Evolutionary conservation across 2,113 vertebrate species (phyloP), one percentile per base, ranked within the genome.

Genomic region (Channa maculata): DNA sequence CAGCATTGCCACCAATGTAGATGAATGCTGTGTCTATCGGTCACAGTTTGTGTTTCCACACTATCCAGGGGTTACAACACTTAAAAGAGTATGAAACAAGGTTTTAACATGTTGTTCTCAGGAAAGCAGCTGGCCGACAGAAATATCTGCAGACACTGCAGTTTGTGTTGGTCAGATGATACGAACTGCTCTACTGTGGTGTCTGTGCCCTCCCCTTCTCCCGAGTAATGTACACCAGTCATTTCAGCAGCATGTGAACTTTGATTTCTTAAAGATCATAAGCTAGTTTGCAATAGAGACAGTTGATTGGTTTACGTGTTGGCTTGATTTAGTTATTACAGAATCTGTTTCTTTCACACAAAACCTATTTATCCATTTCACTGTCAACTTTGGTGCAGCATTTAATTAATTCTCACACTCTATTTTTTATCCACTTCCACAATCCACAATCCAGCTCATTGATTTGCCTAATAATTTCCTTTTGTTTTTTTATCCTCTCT

Each of bases 101-200:
- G 24, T 65, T 24, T 60, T 52, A 64, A 58, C 55, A 61, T 36
- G 52, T 52, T 6, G 14, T 57, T 51, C 53, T 53, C 50, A n/a
- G 50, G 65, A 53, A 71, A 63, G 46, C 63, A 24, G 60, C 53
- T 67, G 71, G 69, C 58, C 4, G 9, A 33, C 14, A 63, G 53
- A 71, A 53, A 70, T 53, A 71, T 80, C 58, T 85, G 85, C 85
- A 54, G 82, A 86, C 72, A 33, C 79, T 73, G 83, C 88, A 73
- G 58, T 82, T 84, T 77, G 59, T 58, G 72, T 46, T 3, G 69
- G 82, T 90, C 88, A 89, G 71, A 66, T 90, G 85, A 90, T 75
- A 48, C 38, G 46, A 34, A 60, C 24, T 65, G 39, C 75, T 72
- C 70, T 15, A 38, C 67, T 46, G 0, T 53, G 62, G 57, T 37